Evolutionary conservation across 2,797 vertebrate species (phyloP), one percentile per base, ranked within the genome.

Genomic region (Brotula barbata): DNA sequence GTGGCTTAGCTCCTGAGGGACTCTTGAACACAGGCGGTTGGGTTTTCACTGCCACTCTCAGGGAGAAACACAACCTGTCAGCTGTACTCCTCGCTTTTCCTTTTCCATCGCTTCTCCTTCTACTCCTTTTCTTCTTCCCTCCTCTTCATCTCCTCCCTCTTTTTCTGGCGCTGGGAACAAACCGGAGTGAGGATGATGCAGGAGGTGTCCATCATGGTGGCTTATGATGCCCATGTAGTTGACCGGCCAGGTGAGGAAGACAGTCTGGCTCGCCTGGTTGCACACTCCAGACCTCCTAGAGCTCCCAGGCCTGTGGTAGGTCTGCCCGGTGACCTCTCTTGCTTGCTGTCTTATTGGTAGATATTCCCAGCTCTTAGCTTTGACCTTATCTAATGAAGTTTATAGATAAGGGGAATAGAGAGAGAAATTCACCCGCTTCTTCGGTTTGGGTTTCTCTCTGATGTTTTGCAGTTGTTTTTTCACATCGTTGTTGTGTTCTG

Each of bases 141-240:
- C 39, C 11, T 39, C 57, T 39, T 64, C 58, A 34, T 59, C 69
- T 36, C 62, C 36, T 41, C 45, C 60, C 64, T 64, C 71, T 73
- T 47, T 42, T 64, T 1, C 44, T 1, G 47, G 68, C 51, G 40
- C 45, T 39, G 20, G 54, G 50, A 53, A 65, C 17, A 13, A 74
- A 53, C 43, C 22, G 58, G 59, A 71, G 72, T 45, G 84, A 97
- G 86, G 84, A 99, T 98, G 97, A 99, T 99, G 96, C 92, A 98
- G 91, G 97, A 99, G 86, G 82, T 99, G 86, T 98, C 97, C 64
- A 96, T 99, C 71, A 91, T 87, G 79, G 95, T 96, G 86, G 97
- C 97, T 6, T 99, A 98, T 21, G 89, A 99, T 39, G 96, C 97
- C 72, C 96, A 98, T 15, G 93, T 99, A 21, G 95, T 97, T 54